A percentile compares a stretch with the other conserved stretches of the same genome.
phyloP scores from a whole-genome alignment of 2,113 vertebrate species.

The Hystrix cristata region DNA sequence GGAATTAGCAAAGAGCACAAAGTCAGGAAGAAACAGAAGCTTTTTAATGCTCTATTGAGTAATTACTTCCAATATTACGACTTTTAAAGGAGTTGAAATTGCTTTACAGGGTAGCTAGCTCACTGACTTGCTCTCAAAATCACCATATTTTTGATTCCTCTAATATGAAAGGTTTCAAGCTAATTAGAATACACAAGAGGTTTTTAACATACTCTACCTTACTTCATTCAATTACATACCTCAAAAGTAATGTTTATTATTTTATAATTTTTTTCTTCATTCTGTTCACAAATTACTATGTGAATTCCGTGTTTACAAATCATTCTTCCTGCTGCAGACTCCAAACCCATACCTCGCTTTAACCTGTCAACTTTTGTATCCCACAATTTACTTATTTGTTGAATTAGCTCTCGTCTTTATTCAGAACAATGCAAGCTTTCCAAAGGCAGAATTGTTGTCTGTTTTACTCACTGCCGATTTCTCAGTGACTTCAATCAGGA shows the following conservation, averaged over 20 bases:
- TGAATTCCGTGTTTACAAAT: slow-evolving; percentile 4
- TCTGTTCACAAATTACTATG: neutral
- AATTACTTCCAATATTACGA: neutral
- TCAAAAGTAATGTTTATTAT: slow-evolving; percentile 19
- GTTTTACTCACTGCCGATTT: neutral
- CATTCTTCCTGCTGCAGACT: neutral
- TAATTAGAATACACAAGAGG: neutral
- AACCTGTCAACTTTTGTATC: neutral
- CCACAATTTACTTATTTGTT: neutral
- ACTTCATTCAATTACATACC: neutral
- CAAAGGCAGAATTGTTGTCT: neutral
- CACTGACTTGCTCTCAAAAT: neutral
- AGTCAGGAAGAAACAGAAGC: slow-evolving; percentile 14
- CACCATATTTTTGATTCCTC: slow-evolving; percentile 20
- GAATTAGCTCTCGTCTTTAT: neutral
- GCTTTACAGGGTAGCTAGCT: neutral
- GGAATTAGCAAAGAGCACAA: slow-evolving; percentile 29
- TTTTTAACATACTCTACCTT: neutral
- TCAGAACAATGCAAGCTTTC: neutral
- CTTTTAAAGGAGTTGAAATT: neutral
- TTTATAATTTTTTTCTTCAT: neutral
- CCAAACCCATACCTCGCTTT: neutral
- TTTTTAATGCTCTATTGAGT: neutral
- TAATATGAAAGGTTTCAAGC: neutral
- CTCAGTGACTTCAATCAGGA: neutral